Conservation (phyloP, 2,113 vertebrate genomes). For the Myiagra hebetior region DNA sequence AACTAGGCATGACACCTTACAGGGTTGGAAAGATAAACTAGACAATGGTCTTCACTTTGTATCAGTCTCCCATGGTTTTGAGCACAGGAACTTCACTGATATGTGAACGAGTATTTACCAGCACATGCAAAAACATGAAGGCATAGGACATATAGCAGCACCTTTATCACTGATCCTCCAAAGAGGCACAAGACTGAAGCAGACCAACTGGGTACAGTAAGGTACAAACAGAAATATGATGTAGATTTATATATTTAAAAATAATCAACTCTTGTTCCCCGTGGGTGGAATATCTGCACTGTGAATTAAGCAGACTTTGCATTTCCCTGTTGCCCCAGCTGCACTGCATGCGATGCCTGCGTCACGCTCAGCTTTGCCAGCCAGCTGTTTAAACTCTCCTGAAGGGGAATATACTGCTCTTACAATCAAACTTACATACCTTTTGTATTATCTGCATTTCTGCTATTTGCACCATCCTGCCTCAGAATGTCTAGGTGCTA, state of each 20-base stretch:
- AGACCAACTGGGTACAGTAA: neutral
- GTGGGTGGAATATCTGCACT: conserved; percentile 33
- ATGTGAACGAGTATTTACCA: neutral
- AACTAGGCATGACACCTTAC: neutral
- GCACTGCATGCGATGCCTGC: neutral
- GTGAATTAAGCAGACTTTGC: conserved; percentile 17
- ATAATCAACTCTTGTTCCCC: neutral
- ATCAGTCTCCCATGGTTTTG: neutral
- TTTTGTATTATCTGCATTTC: neutral
- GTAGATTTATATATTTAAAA: conserved; percentile 11
- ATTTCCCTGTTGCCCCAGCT: conserved; percentile 21
- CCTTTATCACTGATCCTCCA: neutral
- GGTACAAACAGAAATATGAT: neutral
- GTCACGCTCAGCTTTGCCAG: neutral
- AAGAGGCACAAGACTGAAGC: neutral
- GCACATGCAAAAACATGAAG: neutral
- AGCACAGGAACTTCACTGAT: neutral
- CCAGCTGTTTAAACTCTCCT: neutral
- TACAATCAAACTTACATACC: neutral
- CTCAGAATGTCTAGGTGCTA: neutral
- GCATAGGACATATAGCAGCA: neutral
- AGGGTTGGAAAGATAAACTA: neutral
- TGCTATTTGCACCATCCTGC: neutral
- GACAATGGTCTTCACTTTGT: neutral
- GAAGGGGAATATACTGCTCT: neutral